Evolutionary conservation across 2,797 vertebrate genomes (phyloP).

Genomic region (Trachops cirrhosus): DNA sequence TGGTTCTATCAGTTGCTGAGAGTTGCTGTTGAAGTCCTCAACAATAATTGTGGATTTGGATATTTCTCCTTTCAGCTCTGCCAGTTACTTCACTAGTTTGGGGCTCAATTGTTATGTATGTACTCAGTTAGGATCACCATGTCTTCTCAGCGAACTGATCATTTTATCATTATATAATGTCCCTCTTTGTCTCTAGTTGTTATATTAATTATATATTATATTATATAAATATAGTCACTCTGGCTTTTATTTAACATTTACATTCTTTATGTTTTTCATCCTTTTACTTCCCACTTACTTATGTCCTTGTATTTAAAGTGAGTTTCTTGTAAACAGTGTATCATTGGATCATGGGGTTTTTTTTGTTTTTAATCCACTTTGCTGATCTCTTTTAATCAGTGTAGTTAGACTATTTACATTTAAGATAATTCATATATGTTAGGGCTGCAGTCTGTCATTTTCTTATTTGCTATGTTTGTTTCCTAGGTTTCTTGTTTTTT

Average conservation of each 20-base stretch:
- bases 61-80: neutral
- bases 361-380: neutral
- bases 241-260: neutral
- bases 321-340: neutral
- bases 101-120: neutral
- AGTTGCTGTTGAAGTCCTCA: neutral
- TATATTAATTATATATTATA: neutral
- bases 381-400: neutral
- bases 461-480: neutral
- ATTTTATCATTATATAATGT: neutral
- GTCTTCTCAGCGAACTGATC: neutral
- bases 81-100: neutral
- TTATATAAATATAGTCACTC: neutral
- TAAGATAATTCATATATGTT: neutral
- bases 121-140: neutral
- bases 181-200: neutral
- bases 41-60: neutral
- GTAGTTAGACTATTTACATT: neutral
- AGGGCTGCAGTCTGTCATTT: neutral
- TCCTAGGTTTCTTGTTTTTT: neutral
- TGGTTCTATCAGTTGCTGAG: neutral
- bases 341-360: neutral
- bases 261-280: neutral
- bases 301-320: neutral
- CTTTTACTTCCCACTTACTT: neutral